Evolutionary conservation across 2,888 invertebrate species (phyloP).

Genomic region (Drosophila koepferae): DNA sequence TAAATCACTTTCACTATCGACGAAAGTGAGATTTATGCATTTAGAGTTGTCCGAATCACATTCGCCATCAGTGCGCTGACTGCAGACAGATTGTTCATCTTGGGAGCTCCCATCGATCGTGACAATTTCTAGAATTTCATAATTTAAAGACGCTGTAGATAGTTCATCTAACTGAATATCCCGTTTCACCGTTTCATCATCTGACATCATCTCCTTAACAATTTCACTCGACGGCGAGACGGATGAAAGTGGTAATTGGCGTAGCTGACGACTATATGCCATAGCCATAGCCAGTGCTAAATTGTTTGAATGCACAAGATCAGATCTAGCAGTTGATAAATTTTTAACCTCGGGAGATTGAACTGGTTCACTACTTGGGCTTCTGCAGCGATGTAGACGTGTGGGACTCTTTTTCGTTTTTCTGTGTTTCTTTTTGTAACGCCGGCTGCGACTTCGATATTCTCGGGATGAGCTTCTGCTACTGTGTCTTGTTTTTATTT

Average conservation of each 20-base stretch:
- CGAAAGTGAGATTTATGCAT: conserved; percentile 50
- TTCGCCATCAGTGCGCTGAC: conserved; percentile 20
- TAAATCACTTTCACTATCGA: conserved; percentile 36
- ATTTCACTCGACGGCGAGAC: conserved; percentile 52
- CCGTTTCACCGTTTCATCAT: conserved; percentile 35
- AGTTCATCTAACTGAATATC: conserved; percentile 2
- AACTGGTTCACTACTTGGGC: not conserved
- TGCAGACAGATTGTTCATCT: conserved; percentile 28
- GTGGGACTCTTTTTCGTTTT: conserved; percentile 33
- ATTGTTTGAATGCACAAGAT: conserved; percentile 38
- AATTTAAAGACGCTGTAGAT: conserved; percentile 44
- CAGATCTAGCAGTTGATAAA: not conserved
- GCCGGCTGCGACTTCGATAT: conserved; percentile 20
- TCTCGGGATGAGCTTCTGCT: conserved; percentile 33
- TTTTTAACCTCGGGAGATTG: not conserved
- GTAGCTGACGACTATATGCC: conserved; percentile 61
- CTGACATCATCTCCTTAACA: conserved; percentile 60
- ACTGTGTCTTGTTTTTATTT: conserved; percentile 6
- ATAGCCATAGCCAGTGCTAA: conserved; percentile 59
- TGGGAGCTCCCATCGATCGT: conserved; percentile 71
- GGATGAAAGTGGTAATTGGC: not conserved
- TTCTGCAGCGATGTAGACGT: not conserved
- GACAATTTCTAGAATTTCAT: conserved; percentile 47
- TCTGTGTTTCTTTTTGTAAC: conserved; percentile 37
- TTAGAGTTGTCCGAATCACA: conserved; percentile 5